These are phyloP conservation scores for Falco berigora DNA, from an alignment of 2,797 vertebrate genomes.

Conservation along the genomic window DNA sequence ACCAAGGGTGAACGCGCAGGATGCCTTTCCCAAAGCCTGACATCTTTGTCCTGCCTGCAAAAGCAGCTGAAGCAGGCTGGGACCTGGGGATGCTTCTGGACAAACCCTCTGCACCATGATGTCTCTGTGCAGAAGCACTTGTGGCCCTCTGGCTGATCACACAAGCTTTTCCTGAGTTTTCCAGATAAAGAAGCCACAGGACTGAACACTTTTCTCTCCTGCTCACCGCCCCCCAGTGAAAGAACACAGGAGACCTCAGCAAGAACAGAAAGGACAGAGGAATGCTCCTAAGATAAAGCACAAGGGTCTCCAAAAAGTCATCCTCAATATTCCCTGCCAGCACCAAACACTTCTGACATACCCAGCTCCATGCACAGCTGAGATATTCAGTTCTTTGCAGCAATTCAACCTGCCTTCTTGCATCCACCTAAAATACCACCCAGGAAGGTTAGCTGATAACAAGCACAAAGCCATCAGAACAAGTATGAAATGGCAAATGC, in stretches of 20 bases:
- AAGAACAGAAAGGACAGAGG: not conserved
- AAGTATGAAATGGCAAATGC: not conserved
- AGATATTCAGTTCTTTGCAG: not conserved
- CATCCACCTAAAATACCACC: not conserved
- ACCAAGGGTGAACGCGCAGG: not conserved
- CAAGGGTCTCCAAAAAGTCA: not conserved
- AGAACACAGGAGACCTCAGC: not conserved
- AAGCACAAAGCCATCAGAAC: not conserved
- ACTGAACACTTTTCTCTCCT: conserved; percentile 14
- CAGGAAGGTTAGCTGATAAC: not conserved
- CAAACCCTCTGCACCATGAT: not conserved
- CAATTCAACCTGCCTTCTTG: not conserved
- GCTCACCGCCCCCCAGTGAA: not conserved
- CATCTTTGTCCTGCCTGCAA: not conserved
- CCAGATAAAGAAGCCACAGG: conserved; percentile 35
- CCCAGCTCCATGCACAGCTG: not conserved
- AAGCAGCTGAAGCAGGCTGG: not conserved
- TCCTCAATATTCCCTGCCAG: not conserved
- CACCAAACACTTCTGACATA: not conserved
- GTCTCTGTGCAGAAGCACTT: not conserved
- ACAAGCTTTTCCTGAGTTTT: conserved; percentile 19
- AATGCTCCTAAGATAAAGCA: not conserved
- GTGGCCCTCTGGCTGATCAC: not conserved
- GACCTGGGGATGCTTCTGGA: not conserved
- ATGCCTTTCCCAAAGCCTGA: not conserved